Base-by-base conservation (phyloP, 2,888 invertebrate species). In the Dryobotodes eremita region DNA sequence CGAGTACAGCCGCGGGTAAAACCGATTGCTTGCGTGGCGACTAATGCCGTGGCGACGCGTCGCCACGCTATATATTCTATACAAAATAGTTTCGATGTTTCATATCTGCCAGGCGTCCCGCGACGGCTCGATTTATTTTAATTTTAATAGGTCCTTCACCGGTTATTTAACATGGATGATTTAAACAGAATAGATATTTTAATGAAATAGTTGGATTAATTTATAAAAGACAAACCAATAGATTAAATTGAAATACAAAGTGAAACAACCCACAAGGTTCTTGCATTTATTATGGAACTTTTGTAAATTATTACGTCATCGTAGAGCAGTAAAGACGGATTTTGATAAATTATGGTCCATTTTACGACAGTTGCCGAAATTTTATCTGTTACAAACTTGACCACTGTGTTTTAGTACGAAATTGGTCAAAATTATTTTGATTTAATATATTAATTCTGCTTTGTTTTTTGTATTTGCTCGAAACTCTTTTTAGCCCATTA, bases 301-400 rank as follows among this genome's bases (percentile, higher is more conserved):
- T 62, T 69, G 17, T 23, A 79, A 78, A 17, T 36, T 71, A 59
- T 74, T 66, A 64, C 23, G 73, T 71, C 65, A n/a, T 59, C 62
- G 10, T 59, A 13, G 50, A 36, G 55, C 69, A 79, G 36, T 75
- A 66, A 70, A 65, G 64, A 64, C 57, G 13, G n/a, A 66, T 79
- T 75, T 66, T 66, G 26, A 84, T 69, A 68, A 78, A 85, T 81
- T 74, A 75, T 76, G 64, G 46, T 23, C 13, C 46, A 74, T 81
- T 81, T 78, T 85, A 79, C 68, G 76, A 71, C 71, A 50, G 55
- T 48, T 48, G 36, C 48, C 31, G 7, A 55, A 61, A n/a, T 48
- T n/a, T 36, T 64, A 59, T 59, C 10, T 20, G 13, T 53, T 36
- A 23, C 13, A 62, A 72, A 73, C 23, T 59, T 26, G 31, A 46